A percentile compares a stretch with the other conserved stretches of the same genome.
Evolutionary conservation across 2,797 vertebrate genomes (phyloP).

Genomic region (Sebastes oblongus): DNA sequence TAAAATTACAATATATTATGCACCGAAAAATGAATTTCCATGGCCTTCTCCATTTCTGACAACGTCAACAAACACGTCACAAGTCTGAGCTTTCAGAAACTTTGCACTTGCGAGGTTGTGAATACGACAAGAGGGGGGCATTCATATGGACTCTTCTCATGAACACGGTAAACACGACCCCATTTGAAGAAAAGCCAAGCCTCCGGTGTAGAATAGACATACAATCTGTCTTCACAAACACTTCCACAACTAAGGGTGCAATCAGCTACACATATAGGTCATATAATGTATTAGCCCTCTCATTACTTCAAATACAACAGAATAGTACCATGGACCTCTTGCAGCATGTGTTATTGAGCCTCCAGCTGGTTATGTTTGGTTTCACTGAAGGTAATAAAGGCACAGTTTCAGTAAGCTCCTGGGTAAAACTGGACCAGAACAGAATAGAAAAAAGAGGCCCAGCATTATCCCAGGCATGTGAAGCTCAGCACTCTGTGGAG

Average conservation of each 20-base stretch:
- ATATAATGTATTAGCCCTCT: neutral
- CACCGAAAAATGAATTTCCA: rapidly evolving
- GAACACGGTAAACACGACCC: too few species aligned
- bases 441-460: neutral
- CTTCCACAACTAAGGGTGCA: neutral
- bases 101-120: too few species aligned
- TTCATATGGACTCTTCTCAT: too few species aligned
- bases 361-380: neutral
- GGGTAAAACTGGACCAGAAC: neutral
- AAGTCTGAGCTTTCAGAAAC: too few species aligned
- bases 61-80: too few species aligned
- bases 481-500: conserved; percentile 22
- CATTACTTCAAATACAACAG: neutral
- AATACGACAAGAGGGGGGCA: too few species aligned
- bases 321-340: neutral
- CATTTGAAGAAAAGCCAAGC: too few species aligned
- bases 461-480: conserved; percentile 43
- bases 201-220: neutral
- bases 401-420: conserved; percentile 1
- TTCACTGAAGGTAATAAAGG: neutral
- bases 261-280: neutral
- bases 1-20: too few species aligned
- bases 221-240: conserved; percentile 7
- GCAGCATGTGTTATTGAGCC: neutral
- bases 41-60: too few species aligned